Conservation (phyloP, 1,140 invertebrate species). For the Kradibia gibbosae region DNA sequence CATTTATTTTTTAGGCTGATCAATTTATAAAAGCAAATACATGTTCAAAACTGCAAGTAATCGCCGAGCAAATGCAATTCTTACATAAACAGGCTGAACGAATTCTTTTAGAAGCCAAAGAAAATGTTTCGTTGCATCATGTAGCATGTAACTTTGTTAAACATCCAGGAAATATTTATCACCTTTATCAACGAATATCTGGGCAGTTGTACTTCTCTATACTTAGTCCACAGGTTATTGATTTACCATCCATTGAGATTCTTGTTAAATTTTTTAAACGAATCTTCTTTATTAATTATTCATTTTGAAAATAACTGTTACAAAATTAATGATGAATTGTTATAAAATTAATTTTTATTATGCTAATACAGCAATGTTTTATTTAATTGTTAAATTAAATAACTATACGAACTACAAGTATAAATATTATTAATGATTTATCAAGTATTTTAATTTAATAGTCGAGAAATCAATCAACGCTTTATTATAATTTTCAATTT, state of each 20-base stretch:
- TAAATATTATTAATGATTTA: no score
- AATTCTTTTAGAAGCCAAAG: conserved; percentile 77
- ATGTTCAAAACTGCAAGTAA: conserved; percentile 78
- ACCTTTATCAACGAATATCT: conserved; percentile 79
- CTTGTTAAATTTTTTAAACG: no score
- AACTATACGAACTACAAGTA: no score
- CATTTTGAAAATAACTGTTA: no score
- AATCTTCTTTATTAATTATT: no score
- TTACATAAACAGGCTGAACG: conserved; percentile 78
- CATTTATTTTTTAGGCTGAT: conserved; percentile 73
- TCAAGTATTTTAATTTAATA: no score
- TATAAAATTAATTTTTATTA: no score
- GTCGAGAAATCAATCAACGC: no score
- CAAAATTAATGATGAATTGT: no score
- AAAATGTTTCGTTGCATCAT: conserved; percentile 76
- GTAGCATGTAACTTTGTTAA: conserved; percentile 83
- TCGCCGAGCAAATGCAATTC: conserved; percentile 79
- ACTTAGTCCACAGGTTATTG: conserved; percentile 78
- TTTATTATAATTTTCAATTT: no score
- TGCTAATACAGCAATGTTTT: no score
- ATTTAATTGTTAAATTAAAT: no score
- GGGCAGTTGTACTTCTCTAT: conserved; percentile 82
- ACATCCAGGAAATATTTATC: conserved; percentile 80
- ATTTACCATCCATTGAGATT: not conserved
- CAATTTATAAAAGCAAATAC: conserved; percentile 75